Evolutionary conservation across 2,888 invertebrate species (phyloP).

Genomic region (Agonopterix arenella): DNA sequence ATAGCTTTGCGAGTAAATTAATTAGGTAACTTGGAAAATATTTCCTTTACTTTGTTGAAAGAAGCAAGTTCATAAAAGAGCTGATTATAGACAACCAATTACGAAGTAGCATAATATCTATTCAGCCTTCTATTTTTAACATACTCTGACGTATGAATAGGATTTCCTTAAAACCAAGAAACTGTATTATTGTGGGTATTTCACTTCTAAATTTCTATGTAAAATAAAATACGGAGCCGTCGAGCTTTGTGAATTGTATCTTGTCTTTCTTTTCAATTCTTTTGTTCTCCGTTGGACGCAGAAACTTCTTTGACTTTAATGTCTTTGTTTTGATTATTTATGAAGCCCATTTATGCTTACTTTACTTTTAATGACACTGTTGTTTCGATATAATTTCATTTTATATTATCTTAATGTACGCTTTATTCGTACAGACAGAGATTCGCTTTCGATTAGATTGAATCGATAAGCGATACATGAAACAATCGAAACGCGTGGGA

Average conservation of each 20-base stretch:
- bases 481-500: constrained; percentile 49
- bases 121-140: no score
- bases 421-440: constrained; percentile 32
- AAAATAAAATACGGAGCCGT: background rate
- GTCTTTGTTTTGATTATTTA: constrained; percentile 28
- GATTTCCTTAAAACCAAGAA: no score
- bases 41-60: no score
- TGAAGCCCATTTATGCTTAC: constrained; percentile 17
- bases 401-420: background rate
- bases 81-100: no score
- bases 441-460: constrained; percentile 44
- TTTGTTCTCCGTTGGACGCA: constrained; percentile 25
- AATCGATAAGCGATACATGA: constrained; percentile 40
- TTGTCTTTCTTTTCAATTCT: constrained; percentile 21
- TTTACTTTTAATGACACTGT: constrained; percentile 16
- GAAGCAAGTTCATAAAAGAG: no score
- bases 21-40: no score
- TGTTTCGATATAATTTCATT: constrained; percentile 1
- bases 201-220: no score
- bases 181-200: no score
- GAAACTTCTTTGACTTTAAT: constrained; percentile 22
- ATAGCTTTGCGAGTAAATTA: no score
- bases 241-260: constrained; percentile 16
- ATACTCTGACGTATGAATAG: no score
- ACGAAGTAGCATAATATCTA: no score